Evolutionary conservation across 2,113 vertebrate genomes (phyloP).

Genomic region (Casuarius casuarius): DNA sequence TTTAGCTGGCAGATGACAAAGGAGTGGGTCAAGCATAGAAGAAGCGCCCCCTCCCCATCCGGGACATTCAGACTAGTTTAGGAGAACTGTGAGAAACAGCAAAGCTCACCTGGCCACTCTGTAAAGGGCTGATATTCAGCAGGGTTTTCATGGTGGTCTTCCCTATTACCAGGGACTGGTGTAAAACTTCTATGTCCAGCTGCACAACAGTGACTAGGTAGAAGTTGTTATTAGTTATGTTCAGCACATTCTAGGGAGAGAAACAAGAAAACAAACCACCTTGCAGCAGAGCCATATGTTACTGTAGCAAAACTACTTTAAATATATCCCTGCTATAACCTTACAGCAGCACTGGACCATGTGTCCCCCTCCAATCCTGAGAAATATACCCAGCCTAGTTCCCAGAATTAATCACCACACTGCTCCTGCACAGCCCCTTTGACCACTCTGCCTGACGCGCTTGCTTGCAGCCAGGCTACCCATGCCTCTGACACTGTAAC

Average conservation of each 20-base stretch:
- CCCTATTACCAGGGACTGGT: conserved; percentile 75
- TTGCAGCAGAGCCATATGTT: neutral
- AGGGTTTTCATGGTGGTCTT: conserved; percentile 71
- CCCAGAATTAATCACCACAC: neutral
- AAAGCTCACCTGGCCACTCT: conserved; percentile 75
- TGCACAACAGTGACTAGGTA: conserved; percentile 74
- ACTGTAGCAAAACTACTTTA: neutral
- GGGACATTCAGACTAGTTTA: neutral
- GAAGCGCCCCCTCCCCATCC: neutral
- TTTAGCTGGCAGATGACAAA: neutral
- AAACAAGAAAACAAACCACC: neutral
- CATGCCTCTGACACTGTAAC: neutral
- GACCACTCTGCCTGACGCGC: neutral
- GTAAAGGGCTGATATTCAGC: conserved; percentile 73
- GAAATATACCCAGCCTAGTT: neutral
- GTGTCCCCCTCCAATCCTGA: neutral
- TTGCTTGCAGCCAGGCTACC: neutral
- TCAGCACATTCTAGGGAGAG: conserved; percentile 80
- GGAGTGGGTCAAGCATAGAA: neutral
- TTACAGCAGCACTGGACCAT: neutral
- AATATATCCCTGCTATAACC: neutral
- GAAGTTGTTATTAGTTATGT: conserved; percentile 87
- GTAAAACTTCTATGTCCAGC: conserved; percentile 80
- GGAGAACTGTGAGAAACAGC: neutral
- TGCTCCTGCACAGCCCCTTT: neutral